Percentiles rank a stretch among this genome's conserved stretches.
Evolutionary conservation across 2,113 vertebrate species (phyloP).

Genomic region (Propithecus coquereli): DNA sequence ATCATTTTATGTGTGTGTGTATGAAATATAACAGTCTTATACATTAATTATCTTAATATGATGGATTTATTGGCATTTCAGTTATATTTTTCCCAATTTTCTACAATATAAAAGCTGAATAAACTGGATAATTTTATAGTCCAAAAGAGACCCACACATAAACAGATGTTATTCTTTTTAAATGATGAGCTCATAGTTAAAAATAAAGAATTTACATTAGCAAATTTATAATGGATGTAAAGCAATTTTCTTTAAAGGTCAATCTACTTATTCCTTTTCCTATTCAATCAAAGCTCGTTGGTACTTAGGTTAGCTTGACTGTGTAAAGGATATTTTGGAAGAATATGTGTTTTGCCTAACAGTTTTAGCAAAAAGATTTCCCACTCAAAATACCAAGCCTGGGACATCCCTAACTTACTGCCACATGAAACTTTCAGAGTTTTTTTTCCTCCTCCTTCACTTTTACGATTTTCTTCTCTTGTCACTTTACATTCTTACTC

Average conservation of each 20-base stretch:
- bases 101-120: background rate
- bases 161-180: background rate
- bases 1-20: background rate
- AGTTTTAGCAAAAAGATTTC: background rate
- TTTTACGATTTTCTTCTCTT: background rate
- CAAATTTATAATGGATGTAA: background rate
- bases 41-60: background rate
- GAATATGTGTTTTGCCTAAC: background rate
- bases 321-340: background rate
- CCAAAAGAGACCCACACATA: background rate
- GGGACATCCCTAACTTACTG: background rate
- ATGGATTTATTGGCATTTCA: background rate
- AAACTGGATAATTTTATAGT: background rate
- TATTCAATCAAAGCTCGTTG: background rate
- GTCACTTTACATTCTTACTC: background rate
- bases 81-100: background rate
- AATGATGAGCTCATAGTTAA: background rate
- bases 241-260: conserved; percentile 9
- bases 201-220: background rate
- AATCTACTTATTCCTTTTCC: background rate
- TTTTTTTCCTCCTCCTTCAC: background rate
- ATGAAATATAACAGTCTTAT: background rate
- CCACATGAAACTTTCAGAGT: background rate
- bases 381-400: background rate
- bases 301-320: background rate